Base-by-base conservation (phyloP, 2,113 vertebrate species). In the Myotis lucifugus region DNA sequence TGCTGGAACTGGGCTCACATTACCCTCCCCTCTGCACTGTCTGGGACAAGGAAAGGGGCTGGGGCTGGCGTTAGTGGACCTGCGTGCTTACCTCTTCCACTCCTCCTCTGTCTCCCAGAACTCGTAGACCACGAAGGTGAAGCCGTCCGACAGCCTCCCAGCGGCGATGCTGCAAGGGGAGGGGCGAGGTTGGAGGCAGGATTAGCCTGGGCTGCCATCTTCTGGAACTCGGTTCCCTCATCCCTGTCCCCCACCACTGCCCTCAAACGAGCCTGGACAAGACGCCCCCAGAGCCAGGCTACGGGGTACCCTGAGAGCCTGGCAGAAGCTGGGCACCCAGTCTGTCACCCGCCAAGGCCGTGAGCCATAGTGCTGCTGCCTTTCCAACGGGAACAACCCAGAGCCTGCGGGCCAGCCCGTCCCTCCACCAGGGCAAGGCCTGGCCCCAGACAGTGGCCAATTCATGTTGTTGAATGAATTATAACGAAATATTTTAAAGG, bases 51-150 rank as follows among this genome's bases (percentile, higher is more conserved):
- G 70, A 19, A 10, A 15, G 19, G 73, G 50, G 10, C 9, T 10
- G 1, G 40, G 67, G 27, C 34, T 1, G 48, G 29, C 7, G 21
- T 32, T 0, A 18, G 77, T 7, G 52, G 27, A 9, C 19, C 0
- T 0, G 42, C 5, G 3, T 6, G 74, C 96, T 94, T 94, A 99
- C 99, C 99, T 99, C 97, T 99, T 99, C 99, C 99, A 99, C 74
- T 99, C 99, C 40, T 99, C 99, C 90, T 99, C 99, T 0, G 99
- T 99, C 84, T 99, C 99, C 99, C 99, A 99, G 98, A 99, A 99
- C 97, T 99, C 99, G 0, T 99, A 99, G 89, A 99, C 81, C 6
- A 99, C 99, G 23, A 99, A 99, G 97, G 99, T 99, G 88, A 99
- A 91, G 29, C 99, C 99, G 0, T 99, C 99, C 0, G 98, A 98